A percentile compares a stretch with the other conserved stretches of the same genome.
Conservation (phyloP, 2,888 invertebrate species). For the Stenoptilia bipunctidactyla region DNA sequence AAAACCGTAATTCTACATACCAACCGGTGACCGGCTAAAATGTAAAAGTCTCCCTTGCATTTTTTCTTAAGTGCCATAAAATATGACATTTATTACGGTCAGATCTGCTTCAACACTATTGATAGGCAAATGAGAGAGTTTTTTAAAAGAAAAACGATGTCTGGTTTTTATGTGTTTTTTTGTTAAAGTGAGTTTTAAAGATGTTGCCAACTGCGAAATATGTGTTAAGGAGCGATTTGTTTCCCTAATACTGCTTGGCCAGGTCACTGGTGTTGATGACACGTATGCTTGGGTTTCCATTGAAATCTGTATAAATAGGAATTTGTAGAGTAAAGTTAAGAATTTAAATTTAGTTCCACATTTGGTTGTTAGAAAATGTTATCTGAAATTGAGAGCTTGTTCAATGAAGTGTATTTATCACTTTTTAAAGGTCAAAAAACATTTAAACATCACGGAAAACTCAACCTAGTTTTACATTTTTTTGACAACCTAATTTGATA, state of each 20-base stretch:
- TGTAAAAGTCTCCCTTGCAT: conserved; percentile 71
- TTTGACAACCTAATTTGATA: too few relatives aligned
- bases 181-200: conserved; percentile 59
- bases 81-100: conserved; percentile 72
- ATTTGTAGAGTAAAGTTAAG: too few relatives aligned
- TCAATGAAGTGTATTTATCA: too few relatives aligned
- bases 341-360: too few relatives aligned
- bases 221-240: conserved; percentile 27
- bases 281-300: too few relatives aligned
- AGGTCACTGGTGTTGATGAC: too few relatives aligned
- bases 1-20: conserved; percentile 59
- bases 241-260: conserved; percentile 20
- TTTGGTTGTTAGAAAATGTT: too few relatives aligned
- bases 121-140: conserved; percentile 72
- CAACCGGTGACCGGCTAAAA: conserved; percentile 61
- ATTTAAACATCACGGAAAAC: too few relatives aligned
- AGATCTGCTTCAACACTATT: conserved; percentile 70
- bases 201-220: conserved; percentile 43
- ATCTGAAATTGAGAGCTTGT: too few relatives aligned
- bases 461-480: too few relatives aligned
- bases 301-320: too few relatives aligned
- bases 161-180: conserved; percentile 68
- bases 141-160: conserved; percentile 72
- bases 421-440: too few relatives aligned
- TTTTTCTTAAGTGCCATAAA: conserved; percentile 67